Evolutionary conservation across 1,140 invertebrate genomes (phyloP), one percentile per base, ranked within the genome.

Genomic region (Schlechtendalia chinensis): DNA sequence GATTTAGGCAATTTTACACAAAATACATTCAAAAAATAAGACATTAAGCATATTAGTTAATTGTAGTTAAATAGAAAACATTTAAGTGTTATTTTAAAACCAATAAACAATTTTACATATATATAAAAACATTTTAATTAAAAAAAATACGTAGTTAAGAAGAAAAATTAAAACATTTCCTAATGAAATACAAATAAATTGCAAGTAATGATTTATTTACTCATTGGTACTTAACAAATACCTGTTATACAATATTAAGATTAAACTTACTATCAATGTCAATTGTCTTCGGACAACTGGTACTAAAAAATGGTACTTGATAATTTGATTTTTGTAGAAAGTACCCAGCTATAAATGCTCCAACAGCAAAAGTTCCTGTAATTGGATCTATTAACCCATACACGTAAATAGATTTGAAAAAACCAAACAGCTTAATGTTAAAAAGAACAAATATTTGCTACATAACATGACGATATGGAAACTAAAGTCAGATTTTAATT

Each of bases 351-450:
- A 61, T 5, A 50, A 79, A 61, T 27, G 75, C 58, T 63, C 56
- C 75, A 19, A 59, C 16, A 27, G 11, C 75, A 19, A 79, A 47
- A 47, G 14, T 29, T 63, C 56, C 75, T 19, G 75, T 79, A 5
- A 79, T 16, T 50, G 75, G 75, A 79, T 79, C 75, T 63, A 79
- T 53, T 29, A 79, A 27, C 1, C 58, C 58, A 17, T 79, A 3
- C 0, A 58, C 58, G 12, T 19, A 10, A 5, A 22, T 77, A 19
- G 24, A 24, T 19, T 79, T 47, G 6, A 63, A 27, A 27, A 50
- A n/a, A 79, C 5, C 5, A 79, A 50, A 27, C 32, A 56, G 45
- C 29, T 16, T 39, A 77, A 32, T 8, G 59, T 8, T 22, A 17
- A 61, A 11, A 45, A 17, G 8, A 5, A 58, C 1, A 58, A 61